Base-by-base conservation (phyloP, 2,888 invertebrate species). In the Allophyes oxyacanthae region DNA sequence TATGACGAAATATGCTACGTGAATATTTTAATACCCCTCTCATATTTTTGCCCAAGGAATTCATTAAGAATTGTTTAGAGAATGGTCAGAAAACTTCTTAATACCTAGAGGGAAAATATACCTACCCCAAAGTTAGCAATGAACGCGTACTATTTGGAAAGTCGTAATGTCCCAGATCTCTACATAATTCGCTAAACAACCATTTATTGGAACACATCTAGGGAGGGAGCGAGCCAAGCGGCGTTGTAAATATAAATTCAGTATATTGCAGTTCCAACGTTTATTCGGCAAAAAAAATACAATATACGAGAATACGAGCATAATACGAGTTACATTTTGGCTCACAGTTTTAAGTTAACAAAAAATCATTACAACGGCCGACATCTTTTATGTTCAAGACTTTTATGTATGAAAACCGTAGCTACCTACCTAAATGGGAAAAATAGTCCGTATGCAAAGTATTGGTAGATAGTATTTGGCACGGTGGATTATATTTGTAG, bases 241-340 rank as follows among this genome's bases (percentile, higher is more conserved):
- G 63, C 63, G 62, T 72, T 75, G 72, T 76, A 72, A 78, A 72
- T 70, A 76, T 75, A 75, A 78, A 81, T 81, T 70, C 60, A 75
- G 75, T 75, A 65, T 64, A 64, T 65, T 73, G 73, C 77, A 77
- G 74, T 71, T 64, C 64, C 68, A 74, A 67, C 59, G 68, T 81
- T 79, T 79, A 74, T 75, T 79, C 72, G 70, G 67, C 76, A 78
- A 76, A 76, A 78, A 70, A 74, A 54, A 64, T 65, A 72, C 60
- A 61, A 58, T 55, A 55, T 60, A 63, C 5, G 28, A n/a, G n/a
- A n/a, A n/a, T n/a, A n/a, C n/a, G n/a, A n/a, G n/a, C n/a, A n/a
- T n/a, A n/a, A n/a, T 28, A 20, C 55, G 57, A 50, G 46, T 61
- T 71, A 34, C 9, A 63, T 71, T 60, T 71, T 75, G 72, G 63